Percentiles rank a stretch among this genome's conserved stretches.
Evolutionary conservation across 2,113 vertebrate species (phyloP).

Genomic region (Addax nasomaculatus): DNA sequence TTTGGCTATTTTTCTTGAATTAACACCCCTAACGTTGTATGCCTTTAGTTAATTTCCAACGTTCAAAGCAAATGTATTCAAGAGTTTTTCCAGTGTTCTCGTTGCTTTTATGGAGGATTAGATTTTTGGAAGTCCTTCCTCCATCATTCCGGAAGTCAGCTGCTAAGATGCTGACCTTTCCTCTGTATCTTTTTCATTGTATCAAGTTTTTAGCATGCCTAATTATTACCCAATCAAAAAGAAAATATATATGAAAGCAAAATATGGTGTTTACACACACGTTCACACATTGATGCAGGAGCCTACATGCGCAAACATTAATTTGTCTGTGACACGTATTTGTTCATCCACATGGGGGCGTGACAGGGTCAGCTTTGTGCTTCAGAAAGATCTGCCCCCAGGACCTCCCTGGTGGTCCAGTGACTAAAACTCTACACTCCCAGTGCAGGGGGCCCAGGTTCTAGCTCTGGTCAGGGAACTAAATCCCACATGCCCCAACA

Average conservation of each 20-base stretch:
- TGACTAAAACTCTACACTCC: neutral
- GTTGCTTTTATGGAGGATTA: neutral
- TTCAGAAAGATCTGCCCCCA: neutral
- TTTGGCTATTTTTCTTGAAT: neutral
- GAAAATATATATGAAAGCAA: neutral
- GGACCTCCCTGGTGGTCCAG: neutral
- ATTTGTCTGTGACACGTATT: neutral
- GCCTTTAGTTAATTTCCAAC: neutral
- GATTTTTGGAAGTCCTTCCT: neutral
- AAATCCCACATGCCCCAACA: neutral
- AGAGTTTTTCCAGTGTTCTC: neutral
- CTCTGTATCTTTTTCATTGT: neutral
- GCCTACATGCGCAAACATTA: neutral
- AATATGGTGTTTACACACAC: neutral
- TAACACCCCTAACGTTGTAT: neutral
- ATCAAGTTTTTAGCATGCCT: neutral
- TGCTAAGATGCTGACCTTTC: neutral
- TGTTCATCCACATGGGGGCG: neutral
- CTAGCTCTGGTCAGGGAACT: neutral
- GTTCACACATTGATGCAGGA: neutral
- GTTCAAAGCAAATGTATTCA: neutral
- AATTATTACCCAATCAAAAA: neutral
- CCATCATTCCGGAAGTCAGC: neutral
- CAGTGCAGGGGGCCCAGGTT: neutral
- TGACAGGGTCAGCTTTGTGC: neutral